phyloP scores from a whole-genome alignment of 2,797 vertebrate species.

The Tauraco hartlaubi region DNA sequence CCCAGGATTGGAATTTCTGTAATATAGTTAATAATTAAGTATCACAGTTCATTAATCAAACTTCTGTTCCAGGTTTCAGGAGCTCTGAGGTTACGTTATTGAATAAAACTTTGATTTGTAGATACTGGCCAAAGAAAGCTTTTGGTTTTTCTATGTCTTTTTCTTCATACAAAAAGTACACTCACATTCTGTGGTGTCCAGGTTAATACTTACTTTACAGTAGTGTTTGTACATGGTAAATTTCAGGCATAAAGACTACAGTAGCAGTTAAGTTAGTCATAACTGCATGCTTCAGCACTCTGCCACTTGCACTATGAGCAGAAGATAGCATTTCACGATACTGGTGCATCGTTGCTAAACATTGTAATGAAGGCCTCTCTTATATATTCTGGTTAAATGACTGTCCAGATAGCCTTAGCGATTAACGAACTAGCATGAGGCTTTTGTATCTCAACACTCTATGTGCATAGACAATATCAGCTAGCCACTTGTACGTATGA shows the following conservation, averaged over 20 bases:
- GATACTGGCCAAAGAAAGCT: constrained; percentile 72
- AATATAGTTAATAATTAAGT: constrained; percentile 49
- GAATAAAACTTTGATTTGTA: constrained; percentile 51
- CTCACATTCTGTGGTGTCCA: constrained; percentile 65
- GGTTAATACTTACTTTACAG: constrained; percentile 63
- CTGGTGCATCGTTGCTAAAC: constrained; percentile 66
- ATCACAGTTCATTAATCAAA: constrained; percentile 51
- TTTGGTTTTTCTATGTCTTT: constrained; percentile 43
- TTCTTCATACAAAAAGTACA: constrained; percentile 18
- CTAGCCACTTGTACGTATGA: constrained; percentile 81
- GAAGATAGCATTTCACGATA: constrained; percentile 46
- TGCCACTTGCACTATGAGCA: constrained; percentile 42
- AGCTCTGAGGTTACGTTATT: constrained; percentile 44
- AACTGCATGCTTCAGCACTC: constrained; percentile 76
- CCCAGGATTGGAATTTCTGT: constrained; percentile 61
- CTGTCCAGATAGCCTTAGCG: constrained; percentile 78
- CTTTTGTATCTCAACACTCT: constrained; percentile 82
- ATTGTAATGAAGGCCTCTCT: constrained; percentile 72
- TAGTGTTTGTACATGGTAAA: constrained; percentile 63
- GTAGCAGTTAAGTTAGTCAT: constrained; percentile 31
- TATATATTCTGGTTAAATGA: constrained; percentile 70
- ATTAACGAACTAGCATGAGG: constrained; percentile 82
- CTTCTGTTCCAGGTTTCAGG: constrained; percentile 17
- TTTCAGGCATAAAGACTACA: constrained; percentile 62
- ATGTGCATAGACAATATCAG: constrained; percentile 80